Base-by-base conservation (phyloP, 2,113 vertebrate genomes). In the Rhagologus leucostigma region DNA sequence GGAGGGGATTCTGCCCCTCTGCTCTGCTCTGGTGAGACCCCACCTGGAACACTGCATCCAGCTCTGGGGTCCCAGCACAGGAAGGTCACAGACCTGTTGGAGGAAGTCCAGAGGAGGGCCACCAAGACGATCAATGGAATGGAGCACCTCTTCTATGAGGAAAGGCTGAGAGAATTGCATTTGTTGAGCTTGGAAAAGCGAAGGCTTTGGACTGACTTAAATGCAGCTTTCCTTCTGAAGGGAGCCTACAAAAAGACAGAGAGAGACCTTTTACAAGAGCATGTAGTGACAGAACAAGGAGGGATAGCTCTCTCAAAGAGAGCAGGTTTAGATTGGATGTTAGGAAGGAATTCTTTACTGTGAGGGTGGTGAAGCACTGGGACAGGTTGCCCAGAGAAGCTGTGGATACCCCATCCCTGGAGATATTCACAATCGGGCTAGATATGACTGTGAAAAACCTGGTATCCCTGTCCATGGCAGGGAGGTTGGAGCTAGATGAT, bases 81-180 rank as follows among this genome's bases (percentile, higher is more conserved):
- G 23, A 10, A 24, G 30, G 41, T 42, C 21, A 49, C 4, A 30
- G n/a, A 47, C 0, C n/a, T 18, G 20, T 0, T 7, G 24, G 21
- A 87, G 7, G 0, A 4, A 10, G 7, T 56, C 3, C 32, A 26
- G 30, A 49, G 14, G 26, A 59, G 10, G 11, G 9, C 7, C 8
- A 35, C 7, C 8, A 80, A 19, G 26, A 6, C 8, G 2, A 1
- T 18, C 7, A 49, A 32, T 35, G 11, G 1, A 14, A 13, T 21
- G 24, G 9, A 73, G 7, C 5, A 42, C 2, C 26, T 27, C 17
- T 7, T 9, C 14, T 18, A 1, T 7, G 32, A 64, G 21, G 7
- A 56, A 57, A 57, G 13, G 12, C 17, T 64, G 26, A 80, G 42
- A 23, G 11, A 49, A 50, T 10, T 50, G 11, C 10, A 7, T 5